These are phyloP conservation scores for Diplolepis rosae DNA, from an alignment of 2,888 invertebrate genomes.

Conservation along the genomic window DNA sequence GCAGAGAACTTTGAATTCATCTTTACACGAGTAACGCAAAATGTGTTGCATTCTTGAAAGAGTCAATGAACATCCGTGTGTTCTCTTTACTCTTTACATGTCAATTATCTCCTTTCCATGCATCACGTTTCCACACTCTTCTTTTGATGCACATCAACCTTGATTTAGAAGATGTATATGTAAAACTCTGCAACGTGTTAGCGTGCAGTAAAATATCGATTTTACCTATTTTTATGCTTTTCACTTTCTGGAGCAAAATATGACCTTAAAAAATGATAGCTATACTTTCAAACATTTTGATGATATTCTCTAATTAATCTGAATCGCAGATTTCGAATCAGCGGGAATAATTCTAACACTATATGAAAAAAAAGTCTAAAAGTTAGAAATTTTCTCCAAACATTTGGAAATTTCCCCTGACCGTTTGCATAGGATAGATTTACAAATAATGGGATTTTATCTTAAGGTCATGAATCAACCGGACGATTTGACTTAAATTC, in stretches of 20 bases:
- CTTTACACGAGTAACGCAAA: background rate
- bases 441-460: too few relatives aligned
- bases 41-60: background rate
- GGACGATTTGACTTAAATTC: too few relatives aligned
- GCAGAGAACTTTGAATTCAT: background rate
- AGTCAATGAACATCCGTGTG: background rate
- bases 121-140: background rate
- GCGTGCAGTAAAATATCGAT: conserved; percentile 10
- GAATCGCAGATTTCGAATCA: too few relatives aligned
- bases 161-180: conserved; percentile 6
- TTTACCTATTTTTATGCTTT: conserved; percentile 23
- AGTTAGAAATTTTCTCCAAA: too few relatives aligned
- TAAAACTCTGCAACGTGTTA: background rate
- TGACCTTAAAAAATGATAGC: background rate
- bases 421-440: too few relatives aligned
- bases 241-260: background rate
- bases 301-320: too few relatives aligned
- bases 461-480: too few relatives aligned
- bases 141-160: background rate
- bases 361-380: too few relatives aligned
- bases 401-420: too few relatives aligned
- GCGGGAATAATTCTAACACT: too few relatives aligned
- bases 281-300: background rate
- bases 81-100: background rate
- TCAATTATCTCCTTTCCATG: background rate